Evolutionary conservation across 2,888 invertebrate genomes (phyloP), one percentile per base, ranked within the genome.

Genomic region (Trichacis sp.): DNA sequence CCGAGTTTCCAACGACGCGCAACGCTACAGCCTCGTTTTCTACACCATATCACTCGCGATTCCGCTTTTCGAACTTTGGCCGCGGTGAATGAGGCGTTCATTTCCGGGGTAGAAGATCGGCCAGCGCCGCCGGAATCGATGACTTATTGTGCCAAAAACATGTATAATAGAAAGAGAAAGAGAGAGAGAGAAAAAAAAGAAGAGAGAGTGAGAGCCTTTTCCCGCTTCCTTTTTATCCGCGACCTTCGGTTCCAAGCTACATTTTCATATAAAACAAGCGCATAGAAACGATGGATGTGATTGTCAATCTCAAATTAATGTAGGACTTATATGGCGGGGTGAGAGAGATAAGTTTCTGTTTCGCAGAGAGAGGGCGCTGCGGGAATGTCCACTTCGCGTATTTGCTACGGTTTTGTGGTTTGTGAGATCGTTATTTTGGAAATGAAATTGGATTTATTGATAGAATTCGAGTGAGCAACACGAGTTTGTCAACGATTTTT

Each of bases 81-180:
- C 72, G 59, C 76, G 77, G 77, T 77, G 77, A 77, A 76, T 75
- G 76, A 70, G 75, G 70, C 72, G 72, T 73, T 66, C 67, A 62
- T 64, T 72, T 56, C 64, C 73, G 57, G 72, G 71, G 71, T 67
- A 73, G 66, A 65, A 62, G 68, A 74, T 71, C 76, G 75, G 72
- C 67, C 73, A 64, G 55, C 61, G 68, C 64, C 49, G 47, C 64
- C 68, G 68, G 64, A 68, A 64, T 64, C 68, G 73, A 72, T 77
- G 74, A 75, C 68, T 74, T 33, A 73, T 64, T 64, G 76, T 76
- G 76, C 76, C 77, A 76, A 77, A 77, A 77, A 66, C 69, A 74
- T 70, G 64, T 46, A 19, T 40, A 49, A 50, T 49, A 42, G 24
- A 24, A 24, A 24, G 24, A 24, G 24, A 24, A 3, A 8, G 8